Percentiles rank a stretch among this genome's conserved stretches.
Evolutionary conservation across 2,888 invertebrate genomes (phyloP).

Genomic region (Drosophila atripex): DNA sequence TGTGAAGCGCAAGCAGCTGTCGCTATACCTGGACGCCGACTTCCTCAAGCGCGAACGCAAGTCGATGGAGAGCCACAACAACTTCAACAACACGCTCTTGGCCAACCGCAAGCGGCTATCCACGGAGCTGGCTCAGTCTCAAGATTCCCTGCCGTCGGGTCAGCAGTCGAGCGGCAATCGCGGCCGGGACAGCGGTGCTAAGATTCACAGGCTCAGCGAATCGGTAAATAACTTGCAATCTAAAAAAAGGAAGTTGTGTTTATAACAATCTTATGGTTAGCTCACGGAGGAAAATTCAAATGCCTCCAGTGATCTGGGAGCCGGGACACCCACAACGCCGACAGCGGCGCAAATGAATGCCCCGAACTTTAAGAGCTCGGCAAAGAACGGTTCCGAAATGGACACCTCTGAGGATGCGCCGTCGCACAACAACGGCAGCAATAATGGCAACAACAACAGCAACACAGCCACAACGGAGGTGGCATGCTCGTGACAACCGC

Average conservation of each 20-base stretch:
- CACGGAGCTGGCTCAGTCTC: conserved; percentile 79
- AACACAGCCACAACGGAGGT: conserved; percentile 80
- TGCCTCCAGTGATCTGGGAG: conserved; percentile 79
- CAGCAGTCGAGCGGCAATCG: conserved; percentile 47
- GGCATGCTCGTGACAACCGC: conserved; percentile 84
- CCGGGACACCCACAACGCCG: conserved; percentile 75
- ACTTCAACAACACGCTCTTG: conserved; percentile 80
- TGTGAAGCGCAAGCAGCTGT: conserved; percentile 91
- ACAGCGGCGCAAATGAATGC: conserved; percentile 72
- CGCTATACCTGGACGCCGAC: conserved; percentile 89
- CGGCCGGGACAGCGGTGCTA: conserved; percentile 60
- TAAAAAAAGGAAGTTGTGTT: no score
- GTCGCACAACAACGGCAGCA: conserved; percentile 51
- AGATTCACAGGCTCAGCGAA: conserved; percentile 80
- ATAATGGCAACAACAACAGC: conserved; percentile 48
- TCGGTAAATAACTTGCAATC: conserved; percentile 69
- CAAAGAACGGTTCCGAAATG: conserved; percentile 62
- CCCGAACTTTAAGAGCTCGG: conserved; percentile 64
- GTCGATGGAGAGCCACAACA: conserved; percentile 85
- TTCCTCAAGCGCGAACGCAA: conserved; percentile 90
- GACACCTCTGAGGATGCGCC: conserved; percentile 51
- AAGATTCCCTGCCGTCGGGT: conserved; percentile 53
- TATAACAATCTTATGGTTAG: conserved; percentile 28
- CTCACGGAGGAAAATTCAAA: conserved; percentile 82
- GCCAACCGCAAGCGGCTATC: conserved; percentile 83